A percentile compares a stretch with the other conserved stretches of the same genome.
These are phyloP conservation scores for Heteromyza rotundicornis DNA, from an alignment of 2,888 invertebrate genomes.

Conservation along the genomic window DNA sequence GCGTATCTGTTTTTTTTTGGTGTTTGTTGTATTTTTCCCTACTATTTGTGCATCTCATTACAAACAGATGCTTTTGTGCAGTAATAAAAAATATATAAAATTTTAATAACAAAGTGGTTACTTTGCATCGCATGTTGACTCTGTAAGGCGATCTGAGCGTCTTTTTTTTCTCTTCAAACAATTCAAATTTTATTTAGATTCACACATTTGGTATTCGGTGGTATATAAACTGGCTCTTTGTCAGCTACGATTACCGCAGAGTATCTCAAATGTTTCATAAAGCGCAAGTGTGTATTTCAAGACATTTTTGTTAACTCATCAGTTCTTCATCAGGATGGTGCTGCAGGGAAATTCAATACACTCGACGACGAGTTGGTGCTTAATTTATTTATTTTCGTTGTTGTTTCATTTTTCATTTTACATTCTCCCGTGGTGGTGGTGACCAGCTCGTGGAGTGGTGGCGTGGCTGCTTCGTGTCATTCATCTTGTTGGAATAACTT, in stretches of 20 bases:
- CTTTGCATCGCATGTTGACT: constrained; percentile 12
- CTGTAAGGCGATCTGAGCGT: constrained; percentile 15
- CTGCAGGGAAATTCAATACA: constrained; percentile 4
- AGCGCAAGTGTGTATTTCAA: constrained; percentile 6
- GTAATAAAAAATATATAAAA: too few species aligned
- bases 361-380: neutral
- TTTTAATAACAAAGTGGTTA: constrained; percentile 4
- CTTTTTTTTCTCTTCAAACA: constrained; percentile 20
- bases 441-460: too few species aligned
- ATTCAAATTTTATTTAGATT: constrained; percentile 12
- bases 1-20: constrained; percentile 5
- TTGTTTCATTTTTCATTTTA: neutral
- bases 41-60: constrained; percentile 18
- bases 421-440: too few species aligned
- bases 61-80: constrained; percentile 32
- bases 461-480: neutral
- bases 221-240: neutral
- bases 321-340: neutral
- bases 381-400: constrained; percentile 6
- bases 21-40: neutral
- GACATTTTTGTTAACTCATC: constrained; percentile 24
- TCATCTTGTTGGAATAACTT: neutral
- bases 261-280: constrained; percentile 25
- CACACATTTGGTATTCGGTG: neutral
- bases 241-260: constrained; percentile 18